These are phyloP conservation scores for Macrostomum lignano DNA, from an alignment of 1,140 invertebrate species.

Conservation along the genomic window DNA sequence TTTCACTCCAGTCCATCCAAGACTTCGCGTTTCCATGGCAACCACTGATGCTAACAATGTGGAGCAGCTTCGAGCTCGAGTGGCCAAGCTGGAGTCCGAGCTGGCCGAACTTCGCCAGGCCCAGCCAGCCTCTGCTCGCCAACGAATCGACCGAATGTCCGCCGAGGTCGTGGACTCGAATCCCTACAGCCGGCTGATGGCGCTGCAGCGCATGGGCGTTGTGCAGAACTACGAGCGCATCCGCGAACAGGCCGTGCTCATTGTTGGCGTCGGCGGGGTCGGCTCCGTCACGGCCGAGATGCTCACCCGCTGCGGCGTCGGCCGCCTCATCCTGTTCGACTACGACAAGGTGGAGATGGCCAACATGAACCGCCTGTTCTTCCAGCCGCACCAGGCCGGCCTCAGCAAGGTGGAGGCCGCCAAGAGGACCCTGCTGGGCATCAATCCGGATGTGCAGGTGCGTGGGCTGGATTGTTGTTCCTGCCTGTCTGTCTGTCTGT, in stretches of 20 bases:
- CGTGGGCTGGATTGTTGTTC: no score
- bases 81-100: no score
- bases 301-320: conserved; percentile 79
- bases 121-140: no score
- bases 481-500: no score
- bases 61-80: no score
- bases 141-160: conserved; percentile 47
- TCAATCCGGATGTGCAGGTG: conserved; percentile 7
- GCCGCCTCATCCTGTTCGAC: conserved; percentile 78
- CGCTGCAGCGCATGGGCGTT: conserved; percentile 89
- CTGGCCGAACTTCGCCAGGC: no score
- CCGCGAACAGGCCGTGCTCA: conserved; percentile 53
- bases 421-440: conserved; percentile 43
- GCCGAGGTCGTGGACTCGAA: conserved; percentile 87
- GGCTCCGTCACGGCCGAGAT: conserved; percentile 97
- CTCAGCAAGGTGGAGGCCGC: conserved; percentile 86
- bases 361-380: conserved; percentile 96
- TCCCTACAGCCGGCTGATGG: conserved; percentile 95
- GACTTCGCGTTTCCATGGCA: no score
- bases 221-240: conserved; percentile 91
- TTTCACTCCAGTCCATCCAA: no score
- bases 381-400: conserved; percentile 70
- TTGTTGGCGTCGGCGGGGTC: conserved; percentile 93
- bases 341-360: conserved; percentile 97
- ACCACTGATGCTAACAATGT: no score